phyloP scores from a whole-genome alignment of 1,140 invertebrate species.

The Antheraea mylitta region DNA sequence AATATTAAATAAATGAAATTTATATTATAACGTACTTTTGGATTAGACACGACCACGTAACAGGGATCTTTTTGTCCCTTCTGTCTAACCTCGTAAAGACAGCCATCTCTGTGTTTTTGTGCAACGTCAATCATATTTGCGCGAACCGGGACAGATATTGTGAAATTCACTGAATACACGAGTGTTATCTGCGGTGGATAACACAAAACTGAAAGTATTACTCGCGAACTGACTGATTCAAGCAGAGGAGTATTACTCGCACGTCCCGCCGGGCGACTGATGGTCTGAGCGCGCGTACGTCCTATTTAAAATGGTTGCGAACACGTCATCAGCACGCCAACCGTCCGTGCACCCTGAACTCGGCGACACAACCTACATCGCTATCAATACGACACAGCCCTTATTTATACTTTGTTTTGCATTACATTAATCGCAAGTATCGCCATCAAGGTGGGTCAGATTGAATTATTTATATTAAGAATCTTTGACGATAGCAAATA shows the following conservation, averaged over 20 bases:
- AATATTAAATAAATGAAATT: neutral
- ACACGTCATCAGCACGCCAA: conserved; percentile 69
- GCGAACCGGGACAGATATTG: conserved; percentile 28
- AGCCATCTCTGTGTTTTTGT: conserved; percentile 73
- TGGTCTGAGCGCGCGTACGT: conserved; percentile 67
- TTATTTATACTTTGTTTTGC: conserved; percentile 34
- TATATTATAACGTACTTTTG: conserved; percentile 77
- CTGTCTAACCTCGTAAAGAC: conserved; percentile 82
- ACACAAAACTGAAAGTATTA: conserved; percentile 37
- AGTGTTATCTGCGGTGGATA: conserved; percentile 36
- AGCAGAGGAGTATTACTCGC: conserved; percentile 35
- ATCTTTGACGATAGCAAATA: neutral
- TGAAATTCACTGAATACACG: conserved; percentile 38
- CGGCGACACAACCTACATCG: conserved; percentile 45
- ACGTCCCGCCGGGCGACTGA: conserved; percentile 69
- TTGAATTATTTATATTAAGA: neutral
- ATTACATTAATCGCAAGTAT: neutral
- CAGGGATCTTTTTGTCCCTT: conserved; percentile 81
- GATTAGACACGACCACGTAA: conserved; percentile 83
- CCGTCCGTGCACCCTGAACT: conserved; percentile 62
- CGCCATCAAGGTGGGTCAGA: neutral
- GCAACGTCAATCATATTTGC: conserved; percentile 72
- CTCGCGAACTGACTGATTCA: conserved; percentile 21
- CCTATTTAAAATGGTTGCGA: conserved; percentile 71
- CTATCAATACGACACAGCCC: conserved; percentile 44